Evolutionary conservation across 2,797 vertebrate genomes (phyloP).

Genomic region (Notoglanidium macrostoma): DNA sequence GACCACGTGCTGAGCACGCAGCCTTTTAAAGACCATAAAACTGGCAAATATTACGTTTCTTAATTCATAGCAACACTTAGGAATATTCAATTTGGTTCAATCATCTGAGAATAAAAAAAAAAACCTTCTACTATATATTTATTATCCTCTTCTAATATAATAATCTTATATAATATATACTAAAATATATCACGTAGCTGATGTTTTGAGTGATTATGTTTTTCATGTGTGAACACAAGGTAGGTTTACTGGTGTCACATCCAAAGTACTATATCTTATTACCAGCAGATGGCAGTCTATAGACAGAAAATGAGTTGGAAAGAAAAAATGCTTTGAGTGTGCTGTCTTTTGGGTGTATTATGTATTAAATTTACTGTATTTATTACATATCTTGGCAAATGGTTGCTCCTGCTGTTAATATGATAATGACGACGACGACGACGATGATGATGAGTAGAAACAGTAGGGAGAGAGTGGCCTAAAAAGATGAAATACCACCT

Average conservation of each 20-base stretch:
- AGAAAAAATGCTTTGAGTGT: neutral
- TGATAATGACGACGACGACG: neutral
- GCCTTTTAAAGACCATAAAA: slow-evolving; percentile 12
- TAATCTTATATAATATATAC: neutral
- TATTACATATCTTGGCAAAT: neutral
- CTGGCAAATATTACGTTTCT: neutral
- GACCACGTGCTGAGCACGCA: slow-evolving; percentile 47
- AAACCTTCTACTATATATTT: neutral
- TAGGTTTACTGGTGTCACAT: neutral
- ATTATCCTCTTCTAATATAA: neutral
- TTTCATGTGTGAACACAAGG: neutral
- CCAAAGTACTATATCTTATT: neutral
- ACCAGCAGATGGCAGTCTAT: slow-evolving; percentile 67
- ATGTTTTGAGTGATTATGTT: neutral
- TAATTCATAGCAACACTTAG: neutral
- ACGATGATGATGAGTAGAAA: neutral
- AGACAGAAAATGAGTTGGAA: slow-evolving; percentile 32
- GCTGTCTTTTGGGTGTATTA: slow-evolving; percentile 7
- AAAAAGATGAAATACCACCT: neutral
- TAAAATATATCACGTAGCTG: neutral
- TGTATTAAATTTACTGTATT: neutral
- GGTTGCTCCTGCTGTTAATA: neutral
- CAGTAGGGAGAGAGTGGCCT: neutral
- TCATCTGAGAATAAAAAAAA: neutral
- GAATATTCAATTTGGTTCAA: neutral